Percentiles rank a stretch among this genome's conserved stretches.
phyloP scores from a whole-genome alignment of 2,113 vertebrate species.

The Choloepus hoffmanni region DNA sequence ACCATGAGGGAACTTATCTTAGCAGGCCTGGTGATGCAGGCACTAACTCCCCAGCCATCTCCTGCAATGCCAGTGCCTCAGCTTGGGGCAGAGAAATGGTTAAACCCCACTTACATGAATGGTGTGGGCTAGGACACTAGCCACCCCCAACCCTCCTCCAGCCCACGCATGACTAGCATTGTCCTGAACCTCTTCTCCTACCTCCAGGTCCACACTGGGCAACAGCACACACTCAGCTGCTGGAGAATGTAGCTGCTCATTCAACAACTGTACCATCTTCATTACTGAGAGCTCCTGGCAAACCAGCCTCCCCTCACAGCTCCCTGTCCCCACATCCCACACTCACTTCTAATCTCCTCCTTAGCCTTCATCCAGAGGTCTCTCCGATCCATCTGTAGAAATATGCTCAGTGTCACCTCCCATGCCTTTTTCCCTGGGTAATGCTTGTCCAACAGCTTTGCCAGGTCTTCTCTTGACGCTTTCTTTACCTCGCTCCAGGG shows the following conservation, averaged over 20 bases:
- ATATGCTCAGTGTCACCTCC: not conserved
- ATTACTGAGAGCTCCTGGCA: not conserved
- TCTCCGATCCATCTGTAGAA: not conserved
- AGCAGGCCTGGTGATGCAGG: not conserved
- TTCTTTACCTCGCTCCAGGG: not conserved
- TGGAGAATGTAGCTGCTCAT: fast-evolving
- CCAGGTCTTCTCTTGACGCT: not conserved
- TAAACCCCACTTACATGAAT: not conserved
- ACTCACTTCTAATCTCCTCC: constrained; percentile 20
- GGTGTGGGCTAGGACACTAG: not conserved
- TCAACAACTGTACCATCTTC: not conserved
- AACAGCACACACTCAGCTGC: not conserved
- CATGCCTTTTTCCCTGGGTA: not conserved
- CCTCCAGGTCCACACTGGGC: not conserved
- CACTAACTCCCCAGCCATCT: not conserved
- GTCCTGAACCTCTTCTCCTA: not conserved
- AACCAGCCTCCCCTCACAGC: fast-evolving
- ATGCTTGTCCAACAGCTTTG: not conserved
- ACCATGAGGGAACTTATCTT: not conserved
- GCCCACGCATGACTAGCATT: fast-evolving
- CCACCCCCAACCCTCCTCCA: no score
- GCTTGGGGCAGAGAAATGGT: not conserved
- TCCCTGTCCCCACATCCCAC: fast-evolving
- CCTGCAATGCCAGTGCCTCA: not conserved
- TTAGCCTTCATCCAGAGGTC: constrained; percentile 1